Base-by-base conservation (phyloP, 2,797 vertebrate species). In the Siniperca undulata region DNA sequence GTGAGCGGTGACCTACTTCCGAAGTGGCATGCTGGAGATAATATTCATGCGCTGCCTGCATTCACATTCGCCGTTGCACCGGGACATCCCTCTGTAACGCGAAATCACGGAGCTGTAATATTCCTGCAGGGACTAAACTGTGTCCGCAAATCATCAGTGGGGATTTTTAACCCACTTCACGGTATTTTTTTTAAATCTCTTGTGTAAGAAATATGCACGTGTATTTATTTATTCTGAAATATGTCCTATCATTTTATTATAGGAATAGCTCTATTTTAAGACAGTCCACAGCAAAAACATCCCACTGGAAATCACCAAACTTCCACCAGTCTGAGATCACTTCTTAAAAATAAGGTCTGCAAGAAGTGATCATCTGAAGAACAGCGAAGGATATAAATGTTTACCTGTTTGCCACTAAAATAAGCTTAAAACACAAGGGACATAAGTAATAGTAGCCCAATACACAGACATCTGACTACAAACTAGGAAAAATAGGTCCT, bases 1-100 rank as follows among this genome's bases (percentile, higher is more conserved):
- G 90, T 86, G 93, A 95, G 94, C 95, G 94, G 94, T 96, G 96
- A 97, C 96, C 96, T 97, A 97, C 96, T 96, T 97, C 95, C 94
- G 94, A 96, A 96, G 95, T 93, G 94, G 93, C 95, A 92, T 82
- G 94, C 93, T 92, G 94, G 92, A 95, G 95, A 95, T 95, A 91
- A 95, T 95, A 95, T 95, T 94, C 95, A 95, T 95, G 94, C 95
- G 95, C 95, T 95, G 94, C 91, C 94, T 94, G 94, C 92, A 20
- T 92, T 92, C 93, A 91, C 91, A 70, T 90, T 90, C 87, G 91
- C 91, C 86, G 90, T 65, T 90, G 94, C 94, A 90, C 93, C 93
- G 95, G 95, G 95, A 95, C 95, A 93, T 90, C 93, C 91, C 93
- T 82, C 65, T 11, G 9, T 70, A 77, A 75, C 82, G 80, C 74